These are phyloP conservation scores for Pristionchus pacificus DNA, from an alignment of 1,140 invertebrate genomes.

Conservation along the genomic window DNA sequence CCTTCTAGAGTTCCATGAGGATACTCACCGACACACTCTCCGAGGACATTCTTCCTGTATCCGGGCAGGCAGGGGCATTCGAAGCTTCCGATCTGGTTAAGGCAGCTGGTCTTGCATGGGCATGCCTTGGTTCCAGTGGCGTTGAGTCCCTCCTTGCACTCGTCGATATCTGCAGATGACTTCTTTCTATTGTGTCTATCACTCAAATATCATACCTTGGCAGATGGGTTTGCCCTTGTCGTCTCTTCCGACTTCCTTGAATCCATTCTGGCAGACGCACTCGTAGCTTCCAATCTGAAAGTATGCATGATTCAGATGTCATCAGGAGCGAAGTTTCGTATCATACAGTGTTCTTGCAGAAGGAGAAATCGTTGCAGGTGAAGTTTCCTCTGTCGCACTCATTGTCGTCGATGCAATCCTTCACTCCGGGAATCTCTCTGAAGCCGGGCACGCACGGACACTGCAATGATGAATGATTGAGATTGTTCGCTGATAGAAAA, in stretches of 20 bases:
- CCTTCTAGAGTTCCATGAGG: not conserved
- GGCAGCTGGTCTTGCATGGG: not conserved
- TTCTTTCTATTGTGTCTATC: not conserved
- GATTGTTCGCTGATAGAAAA: no score
- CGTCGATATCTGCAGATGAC: not conserved
- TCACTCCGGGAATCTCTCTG: not conserved
- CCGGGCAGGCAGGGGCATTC: conserved; percentile 12
- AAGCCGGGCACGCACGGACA: not conserved
- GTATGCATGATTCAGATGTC: not conserved
- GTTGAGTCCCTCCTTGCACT: not conserved
- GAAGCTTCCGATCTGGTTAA: conserved; percentile 7
- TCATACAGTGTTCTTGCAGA: not conserved
- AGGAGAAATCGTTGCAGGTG: not conserved
- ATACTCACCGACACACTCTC: not conserved
- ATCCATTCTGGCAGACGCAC: not conserved
- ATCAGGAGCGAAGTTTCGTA: no score
- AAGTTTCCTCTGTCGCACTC: not conserved
- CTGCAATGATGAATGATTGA: not conserved
- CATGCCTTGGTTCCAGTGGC: not conserved
- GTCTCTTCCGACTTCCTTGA: not conserved
- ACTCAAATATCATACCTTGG: not conserved
- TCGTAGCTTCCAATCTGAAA: not conserved
- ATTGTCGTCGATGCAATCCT: not conserved
- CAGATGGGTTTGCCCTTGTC: not conserved
- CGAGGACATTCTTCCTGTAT: not conserved